A percentile compares a stretch with the other conserved stretches of the same genome.
Conservation (phyloP, 2,113 vertebrate genomes). For the Lepus americanus region DNA sequence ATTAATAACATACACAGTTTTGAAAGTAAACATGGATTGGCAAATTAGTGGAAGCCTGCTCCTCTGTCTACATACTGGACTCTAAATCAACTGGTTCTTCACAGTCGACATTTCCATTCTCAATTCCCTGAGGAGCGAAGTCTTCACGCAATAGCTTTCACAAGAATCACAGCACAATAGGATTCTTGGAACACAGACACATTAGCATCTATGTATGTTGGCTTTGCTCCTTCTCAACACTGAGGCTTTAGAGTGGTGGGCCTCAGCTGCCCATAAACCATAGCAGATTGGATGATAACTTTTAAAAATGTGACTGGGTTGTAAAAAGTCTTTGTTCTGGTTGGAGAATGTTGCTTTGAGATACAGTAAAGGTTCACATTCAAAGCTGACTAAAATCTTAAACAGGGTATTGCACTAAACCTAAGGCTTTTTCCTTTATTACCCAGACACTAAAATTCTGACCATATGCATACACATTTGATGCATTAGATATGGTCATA, state of each 20-base stretch:
- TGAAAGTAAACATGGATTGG: neutral
- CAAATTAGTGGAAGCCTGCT: neutral
- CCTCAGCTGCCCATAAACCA: constrained; percentile 59
- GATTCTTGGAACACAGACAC: constrained; percentile 23
- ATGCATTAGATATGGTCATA: constrained; percentile 58
- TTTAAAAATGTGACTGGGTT: constrained; percentile 51
- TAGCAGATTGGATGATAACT: constrained; percentile 49
- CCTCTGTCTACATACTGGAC: neutral
- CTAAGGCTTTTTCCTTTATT: constrained; percentile 62
- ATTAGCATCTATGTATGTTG: neutral
- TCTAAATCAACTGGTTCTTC: constrained; percentile 47
- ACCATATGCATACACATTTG: constrained; percentile 40
- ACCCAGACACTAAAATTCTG: constrained; percentile 50
- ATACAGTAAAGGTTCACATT: constrained; percentile 53
- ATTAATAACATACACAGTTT: neutral
- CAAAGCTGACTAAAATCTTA: constrained; percentile 55
- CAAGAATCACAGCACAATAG: neutral
- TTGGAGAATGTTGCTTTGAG: constrained; percentile 67
- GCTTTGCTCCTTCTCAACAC: constrained; percentile 44
- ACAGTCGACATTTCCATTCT: constrained; percentile 37
- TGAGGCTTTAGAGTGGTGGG: constrained; percentile 31
- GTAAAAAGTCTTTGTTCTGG: constrained; percentile 60
- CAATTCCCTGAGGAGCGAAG: constrained; percentile 9
- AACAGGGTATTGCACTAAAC: neutral
- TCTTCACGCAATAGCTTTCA: neutral